Conservation (phyloP, 1,140 invertebrate genomes). For the Phymastichus coffea region DNA sequence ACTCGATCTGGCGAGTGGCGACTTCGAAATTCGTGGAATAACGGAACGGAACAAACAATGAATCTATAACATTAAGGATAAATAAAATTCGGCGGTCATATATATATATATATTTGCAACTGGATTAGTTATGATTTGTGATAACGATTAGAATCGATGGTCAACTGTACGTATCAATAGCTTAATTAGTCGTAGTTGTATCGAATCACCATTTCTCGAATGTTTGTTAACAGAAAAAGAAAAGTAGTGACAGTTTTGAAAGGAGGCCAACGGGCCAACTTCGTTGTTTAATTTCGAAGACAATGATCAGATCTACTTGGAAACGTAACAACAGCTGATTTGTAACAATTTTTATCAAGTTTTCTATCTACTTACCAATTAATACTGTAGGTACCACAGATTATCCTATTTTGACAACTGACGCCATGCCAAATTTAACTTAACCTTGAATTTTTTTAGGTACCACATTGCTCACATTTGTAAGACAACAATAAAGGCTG, state of each 20-base stretch:
- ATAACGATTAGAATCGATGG: constrained; percentile 21
- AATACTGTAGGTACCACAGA: constrained; percentile 2
- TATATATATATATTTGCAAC: constrained; percentile 28
- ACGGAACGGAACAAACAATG: constrained; percentile 13
- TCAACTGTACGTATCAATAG: constrained; percentile 3
- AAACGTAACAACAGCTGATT: constrained; percentile 19
- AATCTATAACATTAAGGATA: constrained; percentile 17
- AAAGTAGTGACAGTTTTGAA: no score
- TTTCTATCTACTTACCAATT: background rate
- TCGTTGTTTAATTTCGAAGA: constrained; percentile 5
- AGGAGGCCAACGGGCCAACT: constrained; percentile 30
- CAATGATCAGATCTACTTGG: background rate
- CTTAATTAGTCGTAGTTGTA: background rate
- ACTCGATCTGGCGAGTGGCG: background rate
- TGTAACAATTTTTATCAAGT: background rate
- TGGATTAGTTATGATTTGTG: constrained; percentile 23
- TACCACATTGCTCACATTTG: no score
- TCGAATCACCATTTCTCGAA: background rate
- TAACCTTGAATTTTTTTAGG: constrained; percentile 26
- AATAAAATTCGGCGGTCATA: constrained; percentile 26
- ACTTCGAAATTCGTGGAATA: constrained; percentile 7
- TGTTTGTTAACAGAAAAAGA: constrained; percentile 16
- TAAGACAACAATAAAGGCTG: constrained; percentile 24
- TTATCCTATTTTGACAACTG: background rate
- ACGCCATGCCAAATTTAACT: constrained; percentile 10